Evolutionary conservation across 2,888 invertebrate genomes (phyloP).

Genomic region (Apamea anceps): DNA sequence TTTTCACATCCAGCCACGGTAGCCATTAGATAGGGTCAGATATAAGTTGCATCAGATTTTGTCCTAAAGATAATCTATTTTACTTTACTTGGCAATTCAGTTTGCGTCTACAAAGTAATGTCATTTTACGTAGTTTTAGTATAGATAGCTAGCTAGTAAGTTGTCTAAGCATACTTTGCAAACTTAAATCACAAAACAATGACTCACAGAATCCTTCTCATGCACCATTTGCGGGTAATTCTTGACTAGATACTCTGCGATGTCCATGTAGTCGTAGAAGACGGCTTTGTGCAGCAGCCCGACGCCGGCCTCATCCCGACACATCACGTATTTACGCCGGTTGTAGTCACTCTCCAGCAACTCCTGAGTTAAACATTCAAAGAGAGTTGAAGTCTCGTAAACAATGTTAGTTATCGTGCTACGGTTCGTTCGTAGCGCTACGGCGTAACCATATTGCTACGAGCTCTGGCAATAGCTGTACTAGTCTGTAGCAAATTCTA

Average conservation of each 20-base stretch:
- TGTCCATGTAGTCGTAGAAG: constrained; percentile 93
- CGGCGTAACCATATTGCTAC: constrained; percentile 61
- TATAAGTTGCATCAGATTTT: neutral
- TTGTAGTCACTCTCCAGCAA: constrained; percentile 83
- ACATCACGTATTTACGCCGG: constrained; percentile 83
- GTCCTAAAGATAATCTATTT: neutral
- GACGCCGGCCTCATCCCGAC: constrained; percentile 93
- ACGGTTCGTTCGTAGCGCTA: constrained; percentile 57
- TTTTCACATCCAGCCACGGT: neutral
- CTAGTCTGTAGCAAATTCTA: neutral
- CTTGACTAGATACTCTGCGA: constrained; percentile 93
- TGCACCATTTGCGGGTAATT: constrained; percentile 92
- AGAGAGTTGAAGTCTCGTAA: constrained; percentile 12
- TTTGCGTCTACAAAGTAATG: neutral
- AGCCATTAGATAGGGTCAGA: neutral
- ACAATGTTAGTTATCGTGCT: constrained; percentile 32
- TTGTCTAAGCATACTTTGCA: neutral
- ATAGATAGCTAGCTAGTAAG: no score
- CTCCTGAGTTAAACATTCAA: constrained; percentile 74
- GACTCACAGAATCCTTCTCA: constrained; percentile 92
- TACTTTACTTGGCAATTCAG: neutral
- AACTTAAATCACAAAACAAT: neutral
- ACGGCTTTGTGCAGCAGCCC: constrained; percentile 95
- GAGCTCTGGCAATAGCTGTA: neutral
- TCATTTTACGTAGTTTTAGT: neutral